These are phyloP conservation scores for Dendrocincla tyrannina DNA, from an alignment of 2,797 vertebrate genomes.

Conservation along the genomic window DNA sequence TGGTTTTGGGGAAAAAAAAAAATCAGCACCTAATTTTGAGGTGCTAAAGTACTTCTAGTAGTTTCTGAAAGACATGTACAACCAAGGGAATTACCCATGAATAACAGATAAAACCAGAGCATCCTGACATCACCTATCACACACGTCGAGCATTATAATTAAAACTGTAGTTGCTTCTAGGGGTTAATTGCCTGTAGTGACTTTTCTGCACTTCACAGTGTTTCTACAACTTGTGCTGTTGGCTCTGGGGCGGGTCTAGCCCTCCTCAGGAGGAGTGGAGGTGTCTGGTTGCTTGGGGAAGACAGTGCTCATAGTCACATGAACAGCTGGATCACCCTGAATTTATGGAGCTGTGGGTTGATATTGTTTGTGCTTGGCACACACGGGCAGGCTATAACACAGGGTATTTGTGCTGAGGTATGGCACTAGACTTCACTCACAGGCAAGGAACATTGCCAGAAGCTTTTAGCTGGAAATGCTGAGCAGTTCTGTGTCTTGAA, in stretches of 20 bases:
- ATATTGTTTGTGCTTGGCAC: not conserved
- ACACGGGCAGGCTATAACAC: fast-evolving
- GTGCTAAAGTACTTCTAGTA: not conserved
- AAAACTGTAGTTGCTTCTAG: not conserved
- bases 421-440: not conserved
- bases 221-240: not conserved
- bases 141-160: not conserved
- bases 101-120: not conserved
- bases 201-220: not conserved
- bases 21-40: not conserved
- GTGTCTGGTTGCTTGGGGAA: not conserved
- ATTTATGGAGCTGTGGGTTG: not conserved
- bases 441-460: not conserved
- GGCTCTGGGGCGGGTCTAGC: not conserved
- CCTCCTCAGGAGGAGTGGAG: not conserved
- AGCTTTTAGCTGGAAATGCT: not conserved
- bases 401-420: not conserved
- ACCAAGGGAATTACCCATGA: not conserved
- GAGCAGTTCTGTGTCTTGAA: not conserved
- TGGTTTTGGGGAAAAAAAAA: not conserved
- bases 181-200: not conserved
- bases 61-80: not conserved
- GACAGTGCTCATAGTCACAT: not conserved
- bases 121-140: not conserved
- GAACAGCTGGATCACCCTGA: not conserved